Evolutionary conservation across 2,888 invertebrate species (phyloP), one percentile per base, ranked within the genome.

Genomic region (Scaptomyza polygonia): DNA sequence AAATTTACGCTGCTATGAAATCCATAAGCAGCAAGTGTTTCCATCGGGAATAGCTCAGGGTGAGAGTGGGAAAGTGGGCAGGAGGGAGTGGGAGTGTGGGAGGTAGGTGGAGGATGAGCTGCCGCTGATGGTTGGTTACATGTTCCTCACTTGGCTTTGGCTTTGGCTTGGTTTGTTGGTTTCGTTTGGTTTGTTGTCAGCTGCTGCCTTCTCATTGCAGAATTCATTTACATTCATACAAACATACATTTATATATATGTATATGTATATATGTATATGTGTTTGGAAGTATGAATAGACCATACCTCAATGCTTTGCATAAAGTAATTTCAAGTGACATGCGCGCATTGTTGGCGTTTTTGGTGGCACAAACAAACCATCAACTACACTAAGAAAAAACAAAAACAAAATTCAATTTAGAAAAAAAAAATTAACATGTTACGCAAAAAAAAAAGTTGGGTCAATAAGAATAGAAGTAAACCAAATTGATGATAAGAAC

Each of bases 241-340:
- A 29, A 29, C 9, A 43, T 21, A 47, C 32, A 39, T n/a, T 12
- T 30, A 34, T 27, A 42, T 27, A 47, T 39, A 39, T n/a, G n/a
- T 30, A 34, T 34, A 4, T 30, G 4, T 9, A 9, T 30, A 8
- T 3, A 1, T 30, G 25, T 34, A 43, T 44, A 36, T 25, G 7
- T 12, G 12, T 43, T 25, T 30, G n/a, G n/a, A n/a, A n/a, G 49
- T 44, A 34, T 40, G 42, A 21, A 43, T 42, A 34, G 16, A 11
- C 42, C 34, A 36, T 18, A 21, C 57, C 66, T 76, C 64, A 47
- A 27, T 53, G 63, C 71, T 73, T 77, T 72, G 71, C 79, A 73
- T 74, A 79, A 79, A 79, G 79, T 77, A 79, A 79, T 79, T 79
- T 77, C 71, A 67, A 67, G 77, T 77, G 77, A 75, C 77, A 74